Evolutionary conservation across 2,113 vertebrate genomes (phyloP).

Genomic region (Anser brachyrhynchus): DNA sequence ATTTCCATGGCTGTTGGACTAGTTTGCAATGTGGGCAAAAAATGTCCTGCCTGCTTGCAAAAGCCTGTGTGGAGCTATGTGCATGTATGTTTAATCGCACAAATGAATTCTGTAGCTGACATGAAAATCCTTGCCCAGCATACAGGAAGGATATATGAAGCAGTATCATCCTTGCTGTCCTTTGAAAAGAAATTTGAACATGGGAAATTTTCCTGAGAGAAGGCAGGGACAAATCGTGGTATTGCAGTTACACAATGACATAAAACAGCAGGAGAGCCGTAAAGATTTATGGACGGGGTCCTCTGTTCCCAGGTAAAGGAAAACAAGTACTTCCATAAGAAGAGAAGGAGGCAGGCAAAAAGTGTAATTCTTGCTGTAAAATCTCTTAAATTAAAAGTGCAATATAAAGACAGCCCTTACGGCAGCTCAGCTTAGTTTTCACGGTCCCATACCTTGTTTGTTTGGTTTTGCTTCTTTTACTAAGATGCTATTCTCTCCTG

Average conservation of each 20-base stretch:
- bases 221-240: not conserved
- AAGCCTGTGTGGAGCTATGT: not conserved
- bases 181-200: conserved; percentile 24
- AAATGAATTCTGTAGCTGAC: conserved; percentile 11
- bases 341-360: not conserved
- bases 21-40: conserved; percentile 7
- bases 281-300: conserved; percentile 7
- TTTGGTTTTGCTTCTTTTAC: not conserved
- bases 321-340: conserved; percentile 27
- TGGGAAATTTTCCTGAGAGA: conserved; percentile 12
- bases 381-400: not conserved
- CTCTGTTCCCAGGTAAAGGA: conserved; percentile 42
- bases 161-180: not conserved
- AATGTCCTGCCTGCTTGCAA: not conserved
- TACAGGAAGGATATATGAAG: not conserved
- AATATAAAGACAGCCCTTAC: not conserved
- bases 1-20: conserved; percentile 37
- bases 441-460: not conserved
- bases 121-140: not conserved
- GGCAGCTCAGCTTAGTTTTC: not conserved
- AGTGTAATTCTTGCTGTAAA: conserved; percentile 16
- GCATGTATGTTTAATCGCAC: not conserved
- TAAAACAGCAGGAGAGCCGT: conserved; percentile 18
- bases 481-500: not conserved
- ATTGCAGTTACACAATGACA: conserved; percentile 3